Evolutionary conservation across 2,113 vertebrate genomes (phyloP).

Genomic region (Ptilorrhoa leucosticta): DNA sequence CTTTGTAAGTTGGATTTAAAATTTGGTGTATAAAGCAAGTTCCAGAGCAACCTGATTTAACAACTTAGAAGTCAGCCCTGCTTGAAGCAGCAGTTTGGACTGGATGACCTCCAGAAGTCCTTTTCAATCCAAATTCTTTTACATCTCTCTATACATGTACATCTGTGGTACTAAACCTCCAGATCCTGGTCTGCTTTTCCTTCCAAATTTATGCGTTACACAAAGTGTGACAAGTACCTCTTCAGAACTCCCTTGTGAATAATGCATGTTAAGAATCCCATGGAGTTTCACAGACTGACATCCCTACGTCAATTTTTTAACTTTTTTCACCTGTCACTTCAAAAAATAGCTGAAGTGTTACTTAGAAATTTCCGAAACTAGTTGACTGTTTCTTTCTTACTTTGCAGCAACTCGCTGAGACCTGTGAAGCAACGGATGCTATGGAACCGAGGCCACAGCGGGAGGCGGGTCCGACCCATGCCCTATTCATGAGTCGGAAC

Average conservation of each 20-base stretch:
- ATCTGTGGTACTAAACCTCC: slow-evolving; percentile 2
- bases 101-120: slow-evolving; percentile 39
- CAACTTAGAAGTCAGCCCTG: neutral
- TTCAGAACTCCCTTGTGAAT: slow-evolving; percentile 28
- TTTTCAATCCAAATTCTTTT: slow-evolving; percentile 15
- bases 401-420: slow-evolving; percentile 78
- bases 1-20: slow-evolving; percentile 12
- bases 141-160: neutral
- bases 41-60: neutral
- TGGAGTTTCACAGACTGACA: neutral
- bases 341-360: neutral
- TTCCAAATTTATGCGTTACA: neutral
- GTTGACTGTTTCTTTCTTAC: neutral
- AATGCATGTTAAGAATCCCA: slow-evolving; percentile 15
- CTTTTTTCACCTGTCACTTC: neutral
- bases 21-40: neutral
- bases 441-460: neutral
- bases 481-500: neutral
- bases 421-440: slow-evolving; percentile 74
- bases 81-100: neutral
- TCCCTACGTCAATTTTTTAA: neutral
- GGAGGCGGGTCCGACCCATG: neutral
- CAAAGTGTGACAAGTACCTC: neutral
- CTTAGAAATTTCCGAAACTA: neutral
- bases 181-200: neutral